Conservation (phyloP, 2,888 invertebrate species). For the Cinara cedri region DNA sequence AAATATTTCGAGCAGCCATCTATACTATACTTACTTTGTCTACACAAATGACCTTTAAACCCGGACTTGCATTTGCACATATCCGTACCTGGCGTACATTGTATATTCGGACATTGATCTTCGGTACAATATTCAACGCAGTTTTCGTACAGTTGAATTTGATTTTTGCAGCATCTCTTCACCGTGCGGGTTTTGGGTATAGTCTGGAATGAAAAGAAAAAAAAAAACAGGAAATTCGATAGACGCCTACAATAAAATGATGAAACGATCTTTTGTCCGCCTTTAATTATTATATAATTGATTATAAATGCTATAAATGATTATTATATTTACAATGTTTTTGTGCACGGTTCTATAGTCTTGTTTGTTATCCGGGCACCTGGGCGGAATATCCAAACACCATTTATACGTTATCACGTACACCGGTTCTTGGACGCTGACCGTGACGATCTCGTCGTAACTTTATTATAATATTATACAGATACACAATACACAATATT, state of each 20-base stretch:
- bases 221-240: not conserved
- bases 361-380: constrained; percentile 4
- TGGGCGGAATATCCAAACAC: constrained; percentile 35
- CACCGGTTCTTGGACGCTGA: constrained; percentile 27
- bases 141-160: constrained; percentile 19
- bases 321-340: constrained; percentile 18
- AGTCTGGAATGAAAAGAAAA: constrained; percentile 12
- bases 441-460: constrained; percentile 18
- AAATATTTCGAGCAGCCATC: no score
- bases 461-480: not conserved
- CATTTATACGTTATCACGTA: constrained; percentile 8
- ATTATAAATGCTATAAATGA: no score
- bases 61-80: constrained; percentile 46
- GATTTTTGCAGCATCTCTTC: constrained; percentile 18
- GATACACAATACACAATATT: not conserved
- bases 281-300: no score
- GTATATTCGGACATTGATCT: constrained; percentile 28
- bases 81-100: constrained; percentile 1
- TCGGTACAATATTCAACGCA: constrained; percentile 7
- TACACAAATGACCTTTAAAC: constrained; percentile 8
- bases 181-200: constrained; percentile 16
- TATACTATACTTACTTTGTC: constrained; percentile 43
- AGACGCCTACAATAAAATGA: not conserved
- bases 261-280: no score
- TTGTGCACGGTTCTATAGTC: constrained; percentile 16